A percentile compares a stretch with the other conserved stretches of the same genome.
These are phyloP conservation scores for Thyatira batis DNA, from an alignment of 2,888 invertebrate species.

Conservation along the genomic window DNA sequence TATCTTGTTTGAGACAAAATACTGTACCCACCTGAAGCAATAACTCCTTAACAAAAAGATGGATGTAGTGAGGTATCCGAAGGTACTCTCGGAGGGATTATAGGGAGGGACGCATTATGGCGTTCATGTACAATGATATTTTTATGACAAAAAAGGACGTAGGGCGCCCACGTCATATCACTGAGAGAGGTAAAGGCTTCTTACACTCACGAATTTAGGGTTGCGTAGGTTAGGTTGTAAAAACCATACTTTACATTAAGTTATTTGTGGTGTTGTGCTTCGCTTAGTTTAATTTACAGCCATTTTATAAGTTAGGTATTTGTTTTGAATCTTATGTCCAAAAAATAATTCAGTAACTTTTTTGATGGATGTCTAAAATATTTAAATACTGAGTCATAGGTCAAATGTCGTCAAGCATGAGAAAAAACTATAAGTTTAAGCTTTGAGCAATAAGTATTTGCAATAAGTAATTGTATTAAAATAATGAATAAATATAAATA, in stretches of 20 bases:
- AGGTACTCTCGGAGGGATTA: conserved; percentile 10
- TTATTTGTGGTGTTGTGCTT: background rate
- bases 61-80: conserved; percentile 7
- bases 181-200: background rate
- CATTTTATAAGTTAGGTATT: too few relatives aligned
- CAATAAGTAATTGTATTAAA: too few relatives aligned
- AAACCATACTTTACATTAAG: background rate
- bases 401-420: too few relatives aligned
- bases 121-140: conserved; percentile 12
- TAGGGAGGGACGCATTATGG: conserved; percentile 9
- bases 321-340: too few relatives aligned
- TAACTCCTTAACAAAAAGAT: conserved; percentile 8
- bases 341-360: too few relatives aligned
- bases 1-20: background rate
- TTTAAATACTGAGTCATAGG: too few relatives aligned
- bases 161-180: conserved; percentile 4
- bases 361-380: too few relatives aligned
- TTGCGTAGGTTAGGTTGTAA: background rate
- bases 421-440: too few relatives aligned
- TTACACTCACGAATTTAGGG: background rate
- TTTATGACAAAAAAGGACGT: conserved; percentile 13
- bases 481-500: too few relatives aligned
- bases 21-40: conserved; percentile 2
- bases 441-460: too few relatives aligned
- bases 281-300: too few relatives aligned